Evolutionary conservation across 2,113 vertebrate species (phyloP), one percentile per base, ranked within the genome.

Genomic region (Pituophis catenifer): DNA sequence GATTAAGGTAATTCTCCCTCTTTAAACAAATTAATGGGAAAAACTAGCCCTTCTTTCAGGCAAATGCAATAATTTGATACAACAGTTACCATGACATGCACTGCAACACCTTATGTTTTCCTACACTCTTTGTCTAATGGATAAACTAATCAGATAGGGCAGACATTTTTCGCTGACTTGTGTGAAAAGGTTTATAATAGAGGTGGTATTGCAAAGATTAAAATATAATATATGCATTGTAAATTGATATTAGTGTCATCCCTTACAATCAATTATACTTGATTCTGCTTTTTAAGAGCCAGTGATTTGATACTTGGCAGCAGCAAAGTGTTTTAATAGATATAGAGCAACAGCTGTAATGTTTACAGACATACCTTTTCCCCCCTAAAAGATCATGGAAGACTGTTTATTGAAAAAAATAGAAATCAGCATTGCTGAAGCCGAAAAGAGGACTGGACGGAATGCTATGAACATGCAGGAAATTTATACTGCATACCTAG

Each of bases 401-500:
- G 98, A 98, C 91, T 98, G 97, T 70, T 97, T 96, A 91, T 95
- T 98, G 85, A 98, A 98, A 97, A 98, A 98, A 96, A 98, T 99
- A 98, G 99, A 99, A 97, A 99, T 99, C 95, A 98, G 97, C 24
- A 98, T 99, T 85, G 98, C 99, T 0, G 99, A 99, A 97, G 99
- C 99, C 1, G 99, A 99, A 96, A 99, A 99, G 91, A 97, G 99
- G 92, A 99, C 98, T 21, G 99, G 99, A 88, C 99, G 98, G 95
- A 99, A 99, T 88, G 97, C 98, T 3, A 96, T 99, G 96, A 99
- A 99, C 96, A 99, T 99, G 97, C 99, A 99, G 95, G 99, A 99
- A 98, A 99, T 98, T 0, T 99, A 99, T 91, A 99, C 99, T 0
- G 99, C 99, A 93, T 99, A 99, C 97, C 98, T 99, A 94, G 98